Evolutionary conservation across 2,797 vertebrate species (phyloP).

Genomic region (Anguilla anguilla): DNA sequence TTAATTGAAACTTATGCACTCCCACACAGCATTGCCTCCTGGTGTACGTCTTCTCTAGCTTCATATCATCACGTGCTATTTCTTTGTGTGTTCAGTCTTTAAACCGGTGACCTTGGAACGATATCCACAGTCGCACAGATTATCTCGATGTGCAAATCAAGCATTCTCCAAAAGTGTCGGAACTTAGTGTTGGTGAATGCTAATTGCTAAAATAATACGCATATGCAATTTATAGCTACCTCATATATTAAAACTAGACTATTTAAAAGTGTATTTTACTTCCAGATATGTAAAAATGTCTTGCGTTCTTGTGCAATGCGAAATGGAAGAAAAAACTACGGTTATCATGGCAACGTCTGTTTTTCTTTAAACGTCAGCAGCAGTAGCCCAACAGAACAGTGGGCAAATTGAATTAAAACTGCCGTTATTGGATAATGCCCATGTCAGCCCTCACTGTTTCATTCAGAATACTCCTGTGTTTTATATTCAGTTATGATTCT

Average conservation of each 20-base stretch:
- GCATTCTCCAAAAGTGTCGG: too few species aligned
- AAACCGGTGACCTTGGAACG: background rate
- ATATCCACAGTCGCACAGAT: background rate
- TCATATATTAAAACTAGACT: background rate
- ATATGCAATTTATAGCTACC: background rate
- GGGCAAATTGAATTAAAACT: background rate
- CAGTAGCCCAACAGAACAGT: background rate
- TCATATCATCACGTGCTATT: background rate
- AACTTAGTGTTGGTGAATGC: background rate
- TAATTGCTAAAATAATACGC: background rate
- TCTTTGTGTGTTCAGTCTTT: background rate
- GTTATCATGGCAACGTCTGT: background rate
- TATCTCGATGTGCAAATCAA: background rate
- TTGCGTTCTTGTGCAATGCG: background rate
- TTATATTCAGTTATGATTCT: background rate
- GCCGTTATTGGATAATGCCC: background rate
- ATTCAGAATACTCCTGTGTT: background rate
- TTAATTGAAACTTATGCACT: constrained; percentile 13
- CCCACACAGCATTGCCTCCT: background rate
- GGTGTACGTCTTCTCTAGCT: background rate
- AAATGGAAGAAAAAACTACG: background rate
- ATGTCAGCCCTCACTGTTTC: background rate
- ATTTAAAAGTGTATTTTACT: background rate
- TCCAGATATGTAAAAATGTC: background rate
- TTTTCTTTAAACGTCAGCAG: background rate